Evolutionary conservation across 2,888 invertebrate species (phyloP), one percentile per base, ranked within the genome.

Genomic region (Ashinkailepas kermadecensis): DNA sequence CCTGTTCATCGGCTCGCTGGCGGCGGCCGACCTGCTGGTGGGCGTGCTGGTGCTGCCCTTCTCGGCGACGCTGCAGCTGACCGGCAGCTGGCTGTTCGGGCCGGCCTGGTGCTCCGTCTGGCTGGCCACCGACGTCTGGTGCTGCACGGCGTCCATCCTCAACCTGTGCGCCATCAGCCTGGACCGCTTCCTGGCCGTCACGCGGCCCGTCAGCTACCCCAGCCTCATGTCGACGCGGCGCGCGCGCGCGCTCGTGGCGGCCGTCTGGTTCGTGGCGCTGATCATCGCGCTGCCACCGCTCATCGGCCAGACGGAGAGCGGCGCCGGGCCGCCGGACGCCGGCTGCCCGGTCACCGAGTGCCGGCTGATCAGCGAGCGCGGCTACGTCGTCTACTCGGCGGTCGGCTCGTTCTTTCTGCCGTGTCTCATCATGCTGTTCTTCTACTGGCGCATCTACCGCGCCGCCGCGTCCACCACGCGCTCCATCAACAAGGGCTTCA

Each of bases 381-480:
- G 96, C 81, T 99, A 99, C 90, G 96, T 98, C 82, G 93, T 99
- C 81, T 97, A 97, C 89, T 97, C 97, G 8, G 97, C 98, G 0
- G 91, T 98, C 56, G 98, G 98, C n/a, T 97, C 97, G 84, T 98
- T 98, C 91, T 98, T 95, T 89, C 93, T 97, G 86, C 98, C 98
- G 67, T 97, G 97, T 95, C 92, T 96, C 86, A 95, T 98, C 85
- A 98, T 98, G 95, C 90, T 97, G 86, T 97, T 97, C 91, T 97
- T 98, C 90, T 98, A 98, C 88, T 96, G 96, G 94, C 91, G 95
- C 85, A 98, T 98, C 86, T 98, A 97, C 89, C 92, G 94, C 85
- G 96, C 97, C 8, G 99, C 98, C 62, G 94, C 95, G 21, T 92
- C 94, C 85, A 95, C 96, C 56, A 95, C 95, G n/a, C 92, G 93